Base-by-base conservation (phyloP, 2,888 invertebrate species). In the Falcaria lacertinaria region DNA sequence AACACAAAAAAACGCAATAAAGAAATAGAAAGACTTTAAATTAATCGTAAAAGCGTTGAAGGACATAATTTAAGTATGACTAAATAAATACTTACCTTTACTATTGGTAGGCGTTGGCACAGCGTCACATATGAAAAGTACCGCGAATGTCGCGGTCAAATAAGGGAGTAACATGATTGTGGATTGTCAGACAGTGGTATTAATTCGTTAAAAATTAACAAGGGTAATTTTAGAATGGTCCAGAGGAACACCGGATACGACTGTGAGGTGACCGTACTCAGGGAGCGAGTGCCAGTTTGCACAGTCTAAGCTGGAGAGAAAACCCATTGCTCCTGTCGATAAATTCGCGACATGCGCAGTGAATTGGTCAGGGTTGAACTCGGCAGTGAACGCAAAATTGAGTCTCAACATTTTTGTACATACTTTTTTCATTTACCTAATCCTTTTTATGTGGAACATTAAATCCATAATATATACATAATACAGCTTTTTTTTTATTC, bases 271-370 rank as follows among this genome's bases (percentile, higher is more conserved):
- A 60, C 72, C 69, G 75, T 76, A 71, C 69, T 74, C 77, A 53
- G 69, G 59, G 74, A 71, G 64, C 81, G 74, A 86, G 80, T 83
- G 83, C 57, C 80, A 82, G 64, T 64, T 73, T 69, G 60, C 55
- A 50, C 69, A 71, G 75, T 66, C 64, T 60, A 68, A 66, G 63
- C 68, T 69, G 69, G 70, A 74, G 70, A 76, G 76, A 73, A 73
- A 70, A 74, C 73, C 68, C 61, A 64, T 64, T 58, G 75, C 69
- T 73, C 69, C 68, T 79, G 85, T 89, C 89, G 81, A 89, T 89
- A 89, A 83, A 76, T 81, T 81, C 65, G 81, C 76, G 81, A 83
- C 89, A 81, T 89, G 89, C 89, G 89, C 89, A 88, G 72, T 87
- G 69, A 50, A 56, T 54, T 44, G 42, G 34, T 60, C 85, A 85